Base-by-base conservation (phyloP, 2,113 vertebrate species). In the Thamnaconus septentrionalis region DNA sequence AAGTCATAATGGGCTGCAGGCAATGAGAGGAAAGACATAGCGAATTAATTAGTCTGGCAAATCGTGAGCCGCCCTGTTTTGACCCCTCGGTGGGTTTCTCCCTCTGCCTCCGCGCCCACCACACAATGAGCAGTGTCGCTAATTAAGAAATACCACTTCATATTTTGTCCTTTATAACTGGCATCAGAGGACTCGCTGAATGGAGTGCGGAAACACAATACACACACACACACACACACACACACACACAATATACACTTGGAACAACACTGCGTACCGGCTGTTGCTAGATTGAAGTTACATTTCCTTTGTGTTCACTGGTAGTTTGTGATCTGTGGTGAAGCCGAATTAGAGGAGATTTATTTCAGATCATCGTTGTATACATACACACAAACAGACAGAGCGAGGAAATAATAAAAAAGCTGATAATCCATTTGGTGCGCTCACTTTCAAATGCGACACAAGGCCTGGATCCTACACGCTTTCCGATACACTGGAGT, bases 1-100 rank as follows among this genome's bases (percentile, higher is more conserved):
- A 91, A 92, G 92, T 93, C 93, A 92, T 91, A 93, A 93, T 89
- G 89, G 87, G 91, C 92, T 93, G 79, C 88, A 84, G 93, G 93
- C 91, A 89, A 93, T 92, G 90, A 88, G 86, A 91, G 83, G 85
- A 90, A 92, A 93, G 91, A 92, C 93, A 92, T 92, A 91, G 94
- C 92, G 92, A 95, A 96, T 96, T 96, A 96, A 96, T 98, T 95
- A 96, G 94, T 72, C 93, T 94, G 93, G 93, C 94, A 95, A 92
- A 93, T 48, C 78, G 92, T 94, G 91, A 93, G 92, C 89, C 66
- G 86, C 92, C 87, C 85, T 85, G 71, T 80, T 85, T 87, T 95
- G 94, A 95, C 94, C 95, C 93, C 91, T 91, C 92, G 90, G 90
- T 93, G 94, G 93, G 93, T 94, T 95, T 91, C 93, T 94, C 94